Evolutionary conservation across 2,113 vertebrate species (phyloP), one percentile per base, ranked within the genome.

Genomic region (Atrichornis clamosus): DNA sequence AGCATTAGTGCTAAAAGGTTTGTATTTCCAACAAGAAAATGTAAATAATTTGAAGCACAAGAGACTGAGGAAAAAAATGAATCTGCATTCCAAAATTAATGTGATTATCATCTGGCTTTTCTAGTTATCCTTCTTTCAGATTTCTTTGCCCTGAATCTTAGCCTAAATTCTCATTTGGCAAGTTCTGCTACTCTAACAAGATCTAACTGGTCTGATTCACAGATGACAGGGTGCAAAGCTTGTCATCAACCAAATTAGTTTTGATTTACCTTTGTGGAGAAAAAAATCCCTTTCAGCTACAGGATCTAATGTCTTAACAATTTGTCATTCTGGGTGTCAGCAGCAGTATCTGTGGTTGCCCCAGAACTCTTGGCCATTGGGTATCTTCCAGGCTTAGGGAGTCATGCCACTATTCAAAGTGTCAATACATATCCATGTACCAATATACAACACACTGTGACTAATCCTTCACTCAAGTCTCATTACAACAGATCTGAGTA

Each of bases 131-230:
- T 77, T 78, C 55, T 41, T 78, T 52, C 67, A 58, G 15, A 93
- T 33, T 87, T 85, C 26, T 62, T 85, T 90, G 65, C 56, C 63
- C 46, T 77, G 59, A 86, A 58, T 77, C n/a, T 65, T 33, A n/a
- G 70, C 32, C 15, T 65, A 86, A 49, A 84, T 77, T 96, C 58
- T 78, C 87, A 62, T 78, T 28, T 60, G 85, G 56, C 53, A 90
- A 87, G 59, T 74, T 93, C 46, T 93, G 41, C 50, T 84, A 56
- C 84, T 84, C 73, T 26, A 60, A 91, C 78, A 87, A 90, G 93
- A 94, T 65, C 74, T 87, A 82, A 86, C 85, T 68, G 42, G 78
- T 89, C 44, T 84, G 72, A 91, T 59, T 81, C 69, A 85, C 20
- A 60, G 75, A 80, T n/a, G 39, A 53, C 47, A 84, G 49, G 4